Evolutionary conservation across 1,140 invertebrate species (phyloP).

Genomic region (Drosophila arizonae): DNA sequence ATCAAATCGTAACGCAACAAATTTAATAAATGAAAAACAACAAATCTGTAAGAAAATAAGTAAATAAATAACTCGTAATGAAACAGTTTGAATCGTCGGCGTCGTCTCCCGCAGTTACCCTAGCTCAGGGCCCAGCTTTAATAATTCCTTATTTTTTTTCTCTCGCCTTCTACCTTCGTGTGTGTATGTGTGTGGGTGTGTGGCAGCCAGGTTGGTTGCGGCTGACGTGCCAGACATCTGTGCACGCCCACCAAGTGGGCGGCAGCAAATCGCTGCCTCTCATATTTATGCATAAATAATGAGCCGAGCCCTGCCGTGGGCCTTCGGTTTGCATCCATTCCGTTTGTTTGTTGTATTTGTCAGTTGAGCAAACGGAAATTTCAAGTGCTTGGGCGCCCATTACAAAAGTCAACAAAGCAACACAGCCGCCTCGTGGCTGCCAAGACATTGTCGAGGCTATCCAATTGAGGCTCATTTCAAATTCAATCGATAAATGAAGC

Average conservation of each 20-base stretch:
- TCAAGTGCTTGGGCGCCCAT: constrained; percentile 59
- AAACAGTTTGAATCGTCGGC: constrained; percentile 21
- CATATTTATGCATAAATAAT: constrained; percentile 82
- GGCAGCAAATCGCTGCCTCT: constrained; percentile 71
- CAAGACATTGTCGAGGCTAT: constrained; percentile 19
- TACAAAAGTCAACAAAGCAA: constrained; percentile 66
- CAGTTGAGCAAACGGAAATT: constrained; percentile 56
- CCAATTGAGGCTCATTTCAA: constrained; percentile 58
- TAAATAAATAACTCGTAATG: constrained; percentile 46
- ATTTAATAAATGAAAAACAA: neutral
- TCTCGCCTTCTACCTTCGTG: neutral
- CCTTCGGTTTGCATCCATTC: too few species aligned
- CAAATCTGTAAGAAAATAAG: constrained; percentile 27
- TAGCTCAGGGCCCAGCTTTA: neutral
- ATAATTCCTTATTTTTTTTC: constrained; percentile 45
- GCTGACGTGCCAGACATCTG: constrained; percentile 37
- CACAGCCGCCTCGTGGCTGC: constrained; percentile 1
- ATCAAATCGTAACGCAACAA: constrained; percentile 30
- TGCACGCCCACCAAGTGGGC: constrained; percentile 43
- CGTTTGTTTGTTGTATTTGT: constrained; percentile 28
- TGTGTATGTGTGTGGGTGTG: too few species aligned
- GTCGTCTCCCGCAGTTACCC: neutral
- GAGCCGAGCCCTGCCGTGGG: constrained; percentile 20
- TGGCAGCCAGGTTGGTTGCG: constrained; percentile 16
- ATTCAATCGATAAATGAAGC: constrained; percentile 80